Conservation (phyloP, 1,140 invertebrate genomes). For the Scaptomyza graminum region DNA sequence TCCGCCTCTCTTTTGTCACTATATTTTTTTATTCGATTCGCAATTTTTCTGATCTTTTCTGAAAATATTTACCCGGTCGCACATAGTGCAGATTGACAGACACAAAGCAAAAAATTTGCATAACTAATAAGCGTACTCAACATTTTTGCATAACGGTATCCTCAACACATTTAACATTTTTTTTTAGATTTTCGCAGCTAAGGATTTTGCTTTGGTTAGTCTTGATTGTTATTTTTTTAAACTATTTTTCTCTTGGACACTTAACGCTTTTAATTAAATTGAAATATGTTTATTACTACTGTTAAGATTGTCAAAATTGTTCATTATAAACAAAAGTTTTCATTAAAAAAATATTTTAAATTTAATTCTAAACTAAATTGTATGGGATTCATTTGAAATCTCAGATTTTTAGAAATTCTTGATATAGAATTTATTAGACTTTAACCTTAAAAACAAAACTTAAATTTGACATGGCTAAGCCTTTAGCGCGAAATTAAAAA, state of each 20-base stretch:
- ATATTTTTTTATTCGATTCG: neutral
- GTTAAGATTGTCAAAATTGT: no score
- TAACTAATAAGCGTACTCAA: slow-evolving; percentile 34
- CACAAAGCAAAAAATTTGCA: slow-evolving; percentile 50
- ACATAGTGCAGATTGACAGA: slow-evolving; percentile 39
- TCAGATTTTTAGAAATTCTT: neutral
- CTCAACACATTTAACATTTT: neutral
- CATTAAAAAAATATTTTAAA: no score
- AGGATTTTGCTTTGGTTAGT: neutral
- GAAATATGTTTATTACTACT: no score
- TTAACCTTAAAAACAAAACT: neutral
- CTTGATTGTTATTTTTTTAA: no score
- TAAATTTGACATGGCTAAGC: neutral
- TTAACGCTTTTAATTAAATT: no score
- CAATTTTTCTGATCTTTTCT: slow-evolving; percentile 29
- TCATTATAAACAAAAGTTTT: no score
- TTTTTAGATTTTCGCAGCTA: neutral
- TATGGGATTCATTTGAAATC: no score
- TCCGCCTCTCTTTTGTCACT: neutral
- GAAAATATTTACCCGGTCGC: slow-evolving; percentile 44
- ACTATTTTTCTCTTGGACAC: neutral
- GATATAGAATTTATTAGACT: neutral
- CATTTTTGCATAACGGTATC: slow-evolving; percentile 12
- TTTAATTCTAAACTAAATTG: no score
- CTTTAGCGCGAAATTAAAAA: neutral